Percentiles rank a stretch among this genome's conserved stretches.
Conservation (phyloP, 2,797 vertebrate species). For the Okamejei kenojei region DNA sequence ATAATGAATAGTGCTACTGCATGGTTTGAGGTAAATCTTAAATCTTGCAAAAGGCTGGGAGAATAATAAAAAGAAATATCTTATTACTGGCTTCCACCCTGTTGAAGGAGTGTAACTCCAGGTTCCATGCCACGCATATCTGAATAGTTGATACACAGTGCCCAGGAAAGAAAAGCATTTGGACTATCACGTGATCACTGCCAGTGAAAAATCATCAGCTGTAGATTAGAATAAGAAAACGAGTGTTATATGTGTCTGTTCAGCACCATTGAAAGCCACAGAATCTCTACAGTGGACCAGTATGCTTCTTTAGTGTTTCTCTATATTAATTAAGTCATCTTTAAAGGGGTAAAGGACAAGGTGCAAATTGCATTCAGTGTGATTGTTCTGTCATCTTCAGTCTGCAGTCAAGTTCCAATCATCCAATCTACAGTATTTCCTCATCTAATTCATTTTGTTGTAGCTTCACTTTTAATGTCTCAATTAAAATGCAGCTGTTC, state of each 20-base stretch:
- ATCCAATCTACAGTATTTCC: constrained; percentile 12
- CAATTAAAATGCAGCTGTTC: constrained; percentile 38
- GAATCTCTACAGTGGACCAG: neutral
- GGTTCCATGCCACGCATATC: neutral
- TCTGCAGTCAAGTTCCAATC: constrained; percentile 27
- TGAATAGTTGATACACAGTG: neutral
- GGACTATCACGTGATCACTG: neutral
- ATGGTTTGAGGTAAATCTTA: neutral
- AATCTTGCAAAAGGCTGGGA: neutral
- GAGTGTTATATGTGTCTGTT: neutral
- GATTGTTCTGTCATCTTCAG: constrained; percentile 31
- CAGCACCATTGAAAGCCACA: neutral
- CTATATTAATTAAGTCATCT: constrained; percentile 13
- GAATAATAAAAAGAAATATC: neutral
- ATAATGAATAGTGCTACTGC: neutral
- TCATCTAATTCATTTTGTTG: constrained; percentile 34
- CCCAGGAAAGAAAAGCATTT: neutral
- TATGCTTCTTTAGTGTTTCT: neutral
- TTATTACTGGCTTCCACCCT: neutral
- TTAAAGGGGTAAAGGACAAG: constrained; percentile 27
- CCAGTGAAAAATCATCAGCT: neutral
- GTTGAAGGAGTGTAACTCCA: neutral
- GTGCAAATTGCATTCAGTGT: constrained; percentile 30
- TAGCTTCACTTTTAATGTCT: constrained; percentile 35
- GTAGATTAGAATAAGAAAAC: neutral